Evolutionary conservation across 1,140 invertebrate species (phyloP).

Genomic region (Dendroctonus valens): DNA sequence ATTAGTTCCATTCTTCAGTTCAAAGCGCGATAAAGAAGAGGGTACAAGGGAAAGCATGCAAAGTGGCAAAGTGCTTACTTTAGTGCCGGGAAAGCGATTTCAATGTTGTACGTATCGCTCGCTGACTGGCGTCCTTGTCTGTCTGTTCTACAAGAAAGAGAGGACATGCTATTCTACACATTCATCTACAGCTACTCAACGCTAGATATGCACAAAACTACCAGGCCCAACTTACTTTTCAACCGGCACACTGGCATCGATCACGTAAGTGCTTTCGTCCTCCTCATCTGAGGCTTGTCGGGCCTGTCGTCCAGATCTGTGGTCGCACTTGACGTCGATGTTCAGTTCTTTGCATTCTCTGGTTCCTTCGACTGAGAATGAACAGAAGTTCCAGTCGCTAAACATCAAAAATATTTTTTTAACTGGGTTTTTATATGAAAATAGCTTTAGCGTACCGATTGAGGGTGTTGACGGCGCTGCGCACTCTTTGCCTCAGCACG

Average conservation of each 20-base stretch:
- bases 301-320: conserved; percentile 63
- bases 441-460: conserved; percentile 53
- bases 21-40: not conserved
- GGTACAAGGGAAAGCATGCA: conserved; percentile 36
- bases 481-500: conserved; percentile 83
- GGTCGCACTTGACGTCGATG: conserved; percentile 88
- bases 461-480: conserved; percentile 81
- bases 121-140: conserved; percentile 64
- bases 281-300: conserved; percentile 65
- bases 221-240: conserved; percentile 67
- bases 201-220: no score
- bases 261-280: conserved; percentile 71
- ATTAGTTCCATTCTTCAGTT: conserved; percentile 2
- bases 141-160: conserved; percentile 49
- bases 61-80: conserved; percentile 69
- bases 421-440: not conserved
- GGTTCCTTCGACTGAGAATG: conserved; percentile 78
- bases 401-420: not conserved
- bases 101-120: conserved; percentile 82
- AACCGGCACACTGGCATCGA: conserved; percentile 76
- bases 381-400: conserved; percentile 91
- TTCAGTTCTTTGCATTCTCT: conserved; percentile 84
- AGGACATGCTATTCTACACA: conserved; percentile 48
- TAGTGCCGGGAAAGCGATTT: conserved; percentile 86
- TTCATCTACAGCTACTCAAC: conserved; percentile 31